Percentiles rank a stretch among this genome's conserved stretches.
These are phyloP conservation scores for Globicephala melas DNA, from an alignment of 2,113 vertebrate species.

Conservation along the genomic window DNA sequence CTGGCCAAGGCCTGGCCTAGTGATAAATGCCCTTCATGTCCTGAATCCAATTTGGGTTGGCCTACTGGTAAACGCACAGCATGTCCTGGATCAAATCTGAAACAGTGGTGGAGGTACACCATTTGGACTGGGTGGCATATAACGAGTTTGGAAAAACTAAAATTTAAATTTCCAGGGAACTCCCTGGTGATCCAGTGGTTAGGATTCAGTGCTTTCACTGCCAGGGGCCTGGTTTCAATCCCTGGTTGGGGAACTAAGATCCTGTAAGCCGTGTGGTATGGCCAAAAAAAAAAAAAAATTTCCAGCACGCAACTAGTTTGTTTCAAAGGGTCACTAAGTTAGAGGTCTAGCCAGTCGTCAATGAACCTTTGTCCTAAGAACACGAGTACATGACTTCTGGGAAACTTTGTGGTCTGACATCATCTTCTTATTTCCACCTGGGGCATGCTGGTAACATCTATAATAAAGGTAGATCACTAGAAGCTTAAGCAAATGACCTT, in stretches of 20 bases:
- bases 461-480: background rate
- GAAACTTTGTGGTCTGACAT: background rate
- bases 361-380: background rate
- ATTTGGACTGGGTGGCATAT: background rate
- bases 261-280: background rate
- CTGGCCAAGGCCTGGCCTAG: background rate
- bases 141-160: background rate
- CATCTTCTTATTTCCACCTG: background rate
- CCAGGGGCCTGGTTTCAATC: background rate
- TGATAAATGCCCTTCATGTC: background rate
- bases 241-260: background rate
- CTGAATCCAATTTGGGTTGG: background rate
- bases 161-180: background rate
- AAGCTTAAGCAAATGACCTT: background rate
- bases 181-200: background rate
- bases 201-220: background rate
- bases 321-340: background rate
- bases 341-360: background rate
- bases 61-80: background rate
- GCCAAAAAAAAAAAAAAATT: background rate
- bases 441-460: background rate
- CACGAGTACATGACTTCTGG: background rate
- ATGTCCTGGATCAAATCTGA: background rate
- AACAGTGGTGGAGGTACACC: background rate
- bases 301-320: background rate